These are phyloP conservation scores for Macrobrachium rosenbergii DNA, from an alignment of 1,140 invertebrate species.

Conservation along the genomic window DNA sequence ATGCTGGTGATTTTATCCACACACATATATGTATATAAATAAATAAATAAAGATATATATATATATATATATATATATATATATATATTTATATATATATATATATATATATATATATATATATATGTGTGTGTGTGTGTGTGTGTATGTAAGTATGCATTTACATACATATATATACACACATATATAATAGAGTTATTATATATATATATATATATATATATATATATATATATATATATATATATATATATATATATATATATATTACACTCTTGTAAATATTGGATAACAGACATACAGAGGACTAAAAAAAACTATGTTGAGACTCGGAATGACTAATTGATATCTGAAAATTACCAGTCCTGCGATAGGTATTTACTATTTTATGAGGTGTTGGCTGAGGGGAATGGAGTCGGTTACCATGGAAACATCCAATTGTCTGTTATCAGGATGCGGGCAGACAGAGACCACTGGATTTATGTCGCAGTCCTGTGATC, in stretches of 20 bases:
- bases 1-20: too few species aligned
- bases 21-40: background rate
- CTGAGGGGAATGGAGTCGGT: too few species aligned
- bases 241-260: background rate
- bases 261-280: background rate
- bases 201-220: constrained; percentile 9
- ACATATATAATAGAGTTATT: background rate
- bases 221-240: constrained; percentile 13
- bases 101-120: constrained; percentile 25
- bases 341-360: too few species aligned
- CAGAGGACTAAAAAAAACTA: background rate
- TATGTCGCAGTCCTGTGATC: too few species aligned
- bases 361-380: too few species aligned
- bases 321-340: too few species aligned
- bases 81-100: constrained; percentile 6
- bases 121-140: background rate
- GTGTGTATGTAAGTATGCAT: background rate
- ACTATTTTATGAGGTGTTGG: too few species aligned
- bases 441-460: too few species aligned
- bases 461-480: too few species aligned
- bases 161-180: background rate
- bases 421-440: too few species aligned
- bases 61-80: background rate
- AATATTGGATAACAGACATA: too few species aligned
- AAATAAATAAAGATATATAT: background rate